Conservation (phyloP, 2,888 invertebrate genomes). For the Rhagonycha lutea region DNA sequence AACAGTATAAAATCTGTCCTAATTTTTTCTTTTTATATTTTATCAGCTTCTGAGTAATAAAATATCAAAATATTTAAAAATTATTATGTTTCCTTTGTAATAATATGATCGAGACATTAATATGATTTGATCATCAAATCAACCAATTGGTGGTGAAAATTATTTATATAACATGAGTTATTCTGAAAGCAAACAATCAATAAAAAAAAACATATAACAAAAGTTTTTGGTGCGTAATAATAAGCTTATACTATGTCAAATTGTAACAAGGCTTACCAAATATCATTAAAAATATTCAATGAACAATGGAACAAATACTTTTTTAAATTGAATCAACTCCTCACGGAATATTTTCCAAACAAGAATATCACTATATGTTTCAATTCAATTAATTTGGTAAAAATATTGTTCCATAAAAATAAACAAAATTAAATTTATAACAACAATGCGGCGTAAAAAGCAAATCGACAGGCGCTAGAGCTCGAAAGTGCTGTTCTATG, state of each 20-base stretch:
- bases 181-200: background rate
- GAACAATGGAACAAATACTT: background rate
- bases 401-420: background rate
- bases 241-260: background rate
- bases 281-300: background rate
- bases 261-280: background rate
- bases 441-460: too few species aligned
- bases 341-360: background rate
- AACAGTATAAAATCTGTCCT: too few species aligned
- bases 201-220: background rate
- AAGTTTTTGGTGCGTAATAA: background rate
- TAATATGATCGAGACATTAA: background rate
- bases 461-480: too few species aligned
- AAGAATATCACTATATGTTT: background rate
- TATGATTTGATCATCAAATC: background rate
- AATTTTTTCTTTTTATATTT: too few species aligned
- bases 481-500: too few species aligned
- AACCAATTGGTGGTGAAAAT: background rate
- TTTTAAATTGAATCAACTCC: background rate
- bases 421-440: background rate
- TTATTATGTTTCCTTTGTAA: background rate
- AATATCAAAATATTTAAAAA: too few species aligned
- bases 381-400: background rate
- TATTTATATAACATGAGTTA: background rate
- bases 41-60: too few species aligned